A percentile compares a stretch with the other conserved stretches of the same genome.
Evolutionary conservation across 2,888 invertebrate genomes (phyloP).

Genomic region (Synanthedon andrenaeformis): DNA sequence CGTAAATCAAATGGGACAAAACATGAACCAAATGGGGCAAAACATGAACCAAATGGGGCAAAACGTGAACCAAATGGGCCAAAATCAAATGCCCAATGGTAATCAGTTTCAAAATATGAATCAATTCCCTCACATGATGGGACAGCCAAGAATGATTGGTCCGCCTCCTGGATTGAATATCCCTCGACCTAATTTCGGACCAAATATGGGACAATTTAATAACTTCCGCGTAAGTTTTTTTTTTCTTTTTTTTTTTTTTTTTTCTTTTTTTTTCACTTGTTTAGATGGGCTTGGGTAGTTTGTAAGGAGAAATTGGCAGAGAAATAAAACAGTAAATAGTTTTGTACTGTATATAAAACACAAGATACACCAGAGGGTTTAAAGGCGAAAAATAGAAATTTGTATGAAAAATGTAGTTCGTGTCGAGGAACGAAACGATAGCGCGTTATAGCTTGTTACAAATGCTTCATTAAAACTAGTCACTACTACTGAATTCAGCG

Average conservation of each 20-base stretch:
- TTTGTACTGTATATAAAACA: no score
- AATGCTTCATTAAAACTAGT: no score
- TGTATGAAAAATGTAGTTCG: no score
- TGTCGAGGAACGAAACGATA: no score
- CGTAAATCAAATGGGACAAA: constrained; percentile 24
- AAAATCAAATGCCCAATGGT: constrained; percentile 37
- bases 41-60: constrained; percentile 18
- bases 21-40: constrained; percentile 17
- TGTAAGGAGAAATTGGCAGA: no score
- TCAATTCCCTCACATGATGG: constrained; percentile 48
- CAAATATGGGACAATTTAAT: constrained; percentile 45
- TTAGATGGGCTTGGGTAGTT: background rate
- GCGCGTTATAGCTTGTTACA: no score
- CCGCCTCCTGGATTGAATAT: constrained; percentile 53
- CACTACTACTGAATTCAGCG: no score
- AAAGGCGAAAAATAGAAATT: no score
- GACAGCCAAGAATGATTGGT: constrained; percentile 47
- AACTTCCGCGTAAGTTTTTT: constrained; percentile 56
- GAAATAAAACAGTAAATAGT: no score
- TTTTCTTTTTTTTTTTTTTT: constrained; percentile 12
- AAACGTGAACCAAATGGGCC: constrained; percentile 17
- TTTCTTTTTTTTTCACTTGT: no score
- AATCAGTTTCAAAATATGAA: constrained; percentile 44
- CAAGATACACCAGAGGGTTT: no score
- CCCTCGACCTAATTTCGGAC: constrained; percentile 49